Base-by-base conservation (phyloP, 1,140 invertebrate species). In the Linepithema humile region DNA sequence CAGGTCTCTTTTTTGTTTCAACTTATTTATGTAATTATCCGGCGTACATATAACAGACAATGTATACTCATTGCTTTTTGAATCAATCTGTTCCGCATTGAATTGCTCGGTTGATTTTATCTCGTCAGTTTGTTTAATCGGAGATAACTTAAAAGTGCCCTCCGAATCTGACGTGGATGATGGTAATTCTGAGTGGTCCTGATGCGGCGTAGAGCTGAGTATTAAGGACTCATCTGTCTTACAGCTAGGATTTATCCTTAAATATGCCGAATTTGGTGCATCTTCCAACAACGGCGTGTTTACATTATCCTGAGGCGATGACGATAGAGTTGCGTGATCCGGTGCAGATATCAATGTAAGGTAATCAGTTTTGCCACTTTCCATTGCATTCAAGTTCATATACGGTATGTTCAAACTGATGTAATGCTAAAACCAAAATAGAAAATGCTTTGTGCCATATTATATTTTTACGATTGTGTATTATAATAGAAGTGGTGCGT, bases 391-490 rank as follows among this genome's bases (percentile, higher is more conserved):
- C 94, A 96, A 96, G 38, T 96, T 95, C 86, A 97, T 93, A 82
- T 98, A 98, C 0, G 96, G 96, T 17, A 96, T 95, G 89, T 98
- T 98, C 20, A 98, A 92, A 83, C 98, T 97, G 12, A 98, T 95
- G 91, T 98, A 98, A 92, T 98, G 96, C 97, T 98, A 92, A 3
- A 94, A 95, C 20, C 9, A 40, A 55, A 60, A 86, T 26, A 53
- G 55, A 83, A 29, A 53, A 45, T 12, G 0, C 6, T 78, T 60
- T 65, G 26, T 0, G n/a, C n/a, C n/a, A n/a, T n/a, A n/a, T 82
- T n/a, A 15, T 38, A 9, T 35, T 1, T 35, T 48, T 10, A 15
- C 70, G 12, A 5, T n/a, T n/a, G n/a, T n/a, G n/a, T 48, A 69
- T 20, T 70, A 70, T 50, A 3, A n/a, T 0, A 53, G 32, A 70